phyloP scores from a whole-genome alignment of 2,888 invertebrate species.

The Acleris emargana region DNA sequence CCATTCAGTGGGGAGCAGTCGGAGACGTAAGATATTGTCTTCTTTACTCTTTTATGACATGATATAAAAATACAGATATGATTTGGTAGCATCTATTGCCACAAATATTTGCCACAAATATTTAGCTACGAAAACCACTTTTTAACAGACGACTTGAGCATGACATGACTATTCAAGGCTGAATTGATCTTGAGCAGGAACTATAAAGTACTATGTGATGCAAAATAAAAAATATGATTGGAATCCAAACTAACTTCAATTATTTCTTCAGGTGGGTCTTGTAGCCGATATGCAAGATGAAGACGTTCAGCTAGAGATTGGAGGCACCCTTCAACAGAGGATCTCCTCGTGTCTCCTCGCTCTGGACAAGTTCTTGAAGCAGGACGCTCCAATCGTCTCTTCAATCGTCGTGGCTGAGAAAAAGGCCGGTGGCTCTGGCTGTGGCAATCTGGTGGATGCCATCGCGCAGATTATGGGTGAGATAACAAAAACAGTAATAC shows the following conservation, averaged over 20 bases:
- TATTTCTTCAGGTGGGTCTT: conserved; percentile 85
- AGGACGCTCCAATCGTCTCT: conserved; percentile 87
- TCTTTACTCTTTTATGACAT: neutral
- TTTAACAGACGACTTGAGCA: too few relatives aligned
- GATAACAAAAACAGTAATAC: conserved; percentile 12
- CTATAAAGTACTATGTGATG: too few relatives aligned
- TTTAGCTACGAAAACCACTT: too few relatives aligned
- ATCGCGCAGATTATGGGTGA: conserved; percentile 87
- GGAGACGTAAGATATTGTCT: conserved; percentile 89
- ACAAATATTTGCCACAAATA: too few relatives aligned
- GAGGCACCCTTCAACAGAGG: conserved; percentile 93
- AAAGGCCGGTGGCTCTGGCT: conserved; percentile 83
- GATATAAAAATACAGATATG: too few relatives aligned
- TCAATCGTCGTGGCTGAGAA: conserved; percentile 96
- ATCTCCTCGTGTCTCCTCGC: conserved; percentile 91
- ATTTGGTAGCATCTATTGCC: too few relatives aligned
- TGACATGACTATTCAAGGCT: too few relatives aligned
- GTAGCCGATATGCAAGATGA: conserved; percentile 90
- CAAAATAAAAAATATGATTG: neutral
- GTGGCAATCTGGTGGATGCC: conserved; percentile 88
- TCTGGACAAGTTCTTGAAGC: conserved; percentile 89
- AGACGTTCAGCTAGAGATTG: conserved; percentile 86
- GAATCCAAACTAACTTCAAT: neutral
- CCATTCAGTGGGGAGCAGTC: conserved; percentile 96
- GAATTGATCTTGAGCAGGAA: too few relatives aligned